Percentiles rank a stretch among this genome's conserved stretches.
Evolutionary conservation across 1,140 invertebrate species (phyloP).

Genomic region (Dysdera silvatica): DNA sequence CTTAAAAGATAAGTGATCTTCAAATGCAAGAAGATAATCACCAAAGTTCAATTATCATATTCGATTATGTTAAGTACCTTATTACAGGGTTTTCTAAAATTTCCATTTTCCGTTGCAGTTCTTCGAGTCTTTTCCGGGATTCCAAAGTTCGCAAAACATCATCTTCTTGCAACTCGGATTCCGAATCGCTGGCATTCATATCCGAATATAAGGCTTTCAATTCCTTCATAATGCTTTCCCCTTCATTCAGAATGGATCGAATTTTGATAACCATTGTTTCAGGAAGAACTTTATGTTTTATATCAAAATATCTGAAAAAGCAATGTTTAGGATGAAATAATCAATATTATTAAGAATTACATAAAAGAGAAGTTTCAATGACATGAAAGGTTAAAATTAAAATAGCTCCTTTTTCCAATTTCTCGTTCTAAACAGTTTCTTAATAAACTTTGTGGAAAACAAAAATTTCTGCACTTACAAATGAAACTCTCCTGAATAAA

Average conservation of each 20-base stretch:
- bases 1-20: no score
- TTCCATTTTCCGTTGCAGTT: slow-evolving; percentile 31
- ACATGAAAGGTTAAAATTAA: no score
- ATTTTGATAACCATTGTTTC: slow-evolving; percentile 26
- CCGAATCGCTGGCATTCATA: slow-evolving; percentile 26
- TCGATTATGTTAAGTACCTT: no score
- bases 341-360: neutral
- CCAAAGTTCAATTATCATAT: no score
- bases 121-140: slow-evolving; percentile 25
- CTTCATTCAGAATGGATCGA: slow-evolving; percentile 28
- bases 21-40: no score
- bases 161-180: slow-evolving; percentile 25
- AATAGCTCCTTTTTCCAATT: no score
- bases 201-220: slow-evolving; percentile 17
- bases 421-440: no score
- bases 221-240: slow-evolving; percentile 8
- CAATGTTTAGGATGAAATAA: neutral
- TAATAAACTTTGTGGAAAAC: no score
- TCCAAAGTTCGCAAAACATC: slow-evolving; percentile 26
- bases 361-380: no score
- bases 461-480: no score
- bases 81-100: slow-evolving; percentile 33
- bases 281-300: slow-evolving; percentile 27
- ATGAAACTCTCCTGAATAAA: no score
- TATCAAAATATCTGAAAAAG: slow-evolving; percentile 29